A percentile compares a stretch with the other conserved stretches of the same genome.
phyloP scores from a whole-genome alignment of 2,797 vertebrate genomes.

The Mormyrops boulengeri region DNA sequence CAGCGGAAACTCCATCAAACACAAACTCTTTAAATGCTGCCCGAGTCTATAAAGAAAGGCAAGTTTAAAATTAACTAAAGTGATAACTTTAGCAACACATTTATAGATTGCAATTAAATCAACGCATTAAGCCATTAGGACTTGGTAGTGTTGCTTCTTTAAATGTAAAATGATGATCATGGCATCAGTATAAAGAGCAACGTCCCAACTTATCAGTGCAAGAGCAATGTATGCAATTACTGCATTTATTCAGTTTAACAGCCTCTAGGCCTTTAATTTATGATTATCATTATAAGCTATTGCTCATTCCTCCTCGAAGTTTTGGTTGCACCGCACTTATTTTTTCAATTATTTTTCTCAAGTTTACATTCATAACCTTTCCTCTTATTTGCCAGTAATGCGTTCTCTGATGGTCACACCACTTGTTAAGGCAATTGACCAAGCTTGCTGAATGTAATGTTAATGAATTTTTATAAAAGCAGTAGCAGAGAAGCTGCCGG shows the following conservation, averaged over 20 bases:
- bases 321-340: neutral
- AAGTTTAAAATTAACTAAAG: neutral
- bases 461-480: neutral
- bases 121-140: neutral
- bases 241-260: neutral
- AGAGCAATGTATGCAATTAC: neutral
- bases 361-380: conserved; percentile 1
- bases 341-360: neutral
- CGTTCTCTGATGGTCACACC: neutral
- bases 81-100: neutral
- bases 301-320: neutral
- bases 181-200: neutral
- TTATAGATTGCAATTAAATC: conserved; percentile 12
- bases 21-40: neutral
- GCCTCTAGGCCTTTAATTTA: neutral
- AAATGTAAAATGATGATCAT: neutral
- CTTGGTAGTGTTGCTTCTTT: neutral
- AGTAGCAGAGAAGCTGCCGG: neutral
- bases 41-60: neutral
- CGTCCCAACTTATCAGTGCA: neutral
- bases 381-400: neutral
- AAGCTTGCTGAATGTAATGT: neutral
- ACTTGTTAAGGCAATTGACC: neutral
- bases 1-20: neutral
- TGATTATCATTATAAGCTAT: neutral